Conservation (phyloP, 2,113 vertebrate genomes). For the Ovis canadensis region DNA sequence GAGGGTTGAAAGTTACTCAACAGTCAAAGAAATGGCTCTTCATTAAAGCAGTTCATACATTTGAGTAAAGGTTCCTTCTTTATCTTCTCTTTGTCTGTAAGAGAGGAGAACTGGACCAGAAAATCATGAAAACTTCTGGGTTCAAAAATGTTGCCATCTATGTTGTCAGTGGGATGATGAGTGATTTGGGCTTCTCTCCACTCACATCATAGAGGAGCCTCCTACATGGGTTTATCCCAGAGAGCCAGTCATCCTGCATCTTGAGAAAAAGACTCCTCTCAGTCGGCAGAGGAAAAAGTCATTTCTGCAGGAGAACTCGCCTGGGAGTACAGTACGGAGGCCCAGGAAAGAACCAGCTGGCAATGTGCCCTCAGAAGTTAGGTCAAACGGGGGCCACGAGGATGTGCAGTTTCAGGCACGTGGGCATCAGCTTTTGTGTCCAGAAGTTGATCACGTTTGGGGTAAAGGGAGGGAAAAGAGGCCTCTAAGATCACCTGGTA, state of each 20-base stretch:
- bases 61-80: not conserved
- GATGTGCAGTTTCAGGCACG: not conserved
- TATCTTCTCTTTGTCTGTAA: not conserved
- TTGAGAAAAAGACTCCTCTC: not conserved
- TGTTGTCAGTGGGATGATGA: not conserved
- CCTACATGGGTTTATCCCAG: not conserved
- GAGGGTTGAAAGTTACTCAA: not conserved
- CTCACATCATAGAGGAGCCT: rapidly evolving
- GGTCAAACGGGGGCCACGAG: too few species aligned
- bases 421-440: not conserved
- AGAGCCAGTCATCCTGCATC: not conserved
- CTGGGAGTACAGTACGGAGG: not conserved
- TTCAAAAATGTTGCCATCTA: not conserved
- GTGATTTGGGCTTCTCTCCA: not conserved
- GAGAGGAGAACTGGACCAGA: not conserved
- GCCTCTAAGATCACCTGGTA: not conserved
- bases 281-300: not conserved
- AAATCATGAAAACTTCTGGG: not conserved
- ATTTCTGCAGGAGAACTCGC: not conserved
- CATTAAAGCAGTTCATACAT: not conserved
- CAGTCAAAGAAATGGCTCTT: not conserved
- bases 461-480: not conserved
- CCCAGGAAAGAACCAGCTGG: not conserved
- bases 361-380: not conserved
- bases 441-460: not conserved